These are phyloP conservation scores for Erpetoichthys calabaricus DNA, from an alignment of 2,797 vertebrate species.

Conservation along the genomic window DNA sequence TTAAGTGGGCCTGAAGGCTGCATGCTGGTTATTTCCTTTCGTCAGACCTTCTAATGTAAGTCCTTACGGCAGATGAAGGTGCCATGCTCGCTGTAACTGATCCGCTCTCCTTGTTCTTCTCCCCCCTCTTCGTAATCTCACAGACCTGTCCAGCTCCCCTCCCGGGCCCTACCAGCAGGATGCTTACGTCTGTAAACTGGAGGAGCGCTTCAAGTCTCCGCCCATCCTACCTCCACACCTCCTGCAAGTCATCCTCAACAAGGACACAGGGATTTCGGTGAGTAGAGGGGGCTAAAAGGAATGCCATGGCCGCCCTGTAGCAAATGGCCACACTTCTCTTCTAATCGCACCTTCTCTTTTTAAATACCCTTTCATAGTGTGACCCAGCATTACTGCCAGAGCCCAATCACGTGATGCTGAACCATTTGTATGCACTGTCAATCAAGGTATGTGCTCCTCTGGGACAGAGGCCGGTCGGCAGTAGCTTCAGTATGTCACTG, in stretches of 20 bases:
- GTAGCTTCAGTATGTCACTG: neutral
- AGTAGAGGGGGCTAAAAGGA: conserved; percentile 30
- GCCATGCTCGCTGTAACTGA: too few species aligned
- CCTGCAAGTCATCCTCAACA: conserved; percentile 93
- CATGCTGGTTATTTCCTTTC: too few species aligned
- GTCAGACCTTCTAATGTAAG: too few species aligned
- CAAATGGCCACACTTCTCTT: neutral
- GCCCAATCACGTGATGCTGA: conserved; percentile 95
- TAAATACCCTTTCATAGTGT: conserved; percentile 49
- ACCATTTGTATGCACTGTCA: conserved; percentile 90
- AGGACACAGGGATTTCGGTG: conserved; percentile 89
- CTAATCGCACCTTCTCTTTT: neutral
- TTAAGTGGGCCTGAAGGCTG: too few species aligned
- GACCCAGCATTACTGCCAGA: conserved; percentile 90
- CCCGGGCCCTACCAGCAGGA: conserved; percentile 93
- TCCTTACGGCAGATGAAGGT: too few species aligned
- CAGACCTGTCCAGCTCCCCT: conserved; percentile 89
- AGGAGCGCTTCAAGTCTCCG: conserved; percentile 74
- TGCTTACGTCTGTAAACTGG: conserved; percentile 62
- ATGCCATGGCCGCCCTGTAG: neutral
- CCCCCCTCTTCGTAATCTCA: neutral
- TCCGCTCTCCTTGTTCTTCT: too few species aligned
- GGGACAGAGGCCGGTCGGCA: neutral
- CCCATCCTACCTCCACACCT: conserved; percentile 89
- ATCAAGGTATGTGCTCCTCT: conserved; percentile 69